Evolutionary conservation across 2,113 vertebrate genomes (phyloP).

Genomic region (Channa argus): DNA sequence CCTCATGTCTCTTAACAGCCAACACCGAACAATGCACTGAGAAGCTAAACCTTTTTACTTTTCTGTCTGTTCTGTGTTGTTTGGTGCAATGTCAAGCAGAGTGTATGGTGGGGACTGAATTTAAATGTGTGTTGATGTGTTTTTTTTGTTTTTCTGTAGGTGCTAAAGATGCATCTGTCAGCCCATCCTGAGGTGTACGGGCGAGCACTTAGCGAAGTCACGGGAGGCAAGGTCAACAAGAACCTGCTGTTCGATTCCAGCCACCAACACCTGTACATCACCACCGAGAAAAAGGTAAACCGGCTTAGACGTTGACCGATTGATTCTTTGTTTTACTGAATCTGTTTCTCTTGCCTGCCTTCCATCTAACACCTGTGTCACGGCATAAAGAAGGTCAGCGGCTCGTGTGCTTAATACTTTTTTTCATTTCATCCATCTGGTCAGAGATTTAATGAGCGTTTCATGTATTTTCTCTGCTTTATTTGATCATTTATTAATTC

Average conservation of each 20-base stretch:
- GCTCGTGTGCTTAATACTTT: conserved; percentile 13
- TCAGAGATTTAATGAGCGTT: conserved; percentile 26
- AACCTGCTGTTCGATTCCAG: conserved; percentile 88
- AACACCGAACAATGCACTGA: too few relatives aligned
- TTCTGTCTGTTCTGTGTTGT: not conserved
- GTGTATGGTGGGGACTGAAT: not conserved
- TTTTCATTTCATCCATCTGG: conserved; percentile 40
- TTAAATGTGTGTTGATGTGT: not conserved
- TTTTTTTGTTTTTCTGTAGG: conserved; percentile 33
- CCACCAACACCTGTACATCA: conserved; percentile 87
- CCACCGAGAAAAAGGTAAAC: conserved; percentile 91
- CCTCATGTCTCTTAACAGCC: too few relatives aligned
- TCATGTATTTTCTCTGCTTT: conserved; percentile 45
- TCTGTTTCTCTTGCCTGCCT: conserved; percentile 20
- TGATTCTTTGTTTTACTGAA: conserved; percentile 41
- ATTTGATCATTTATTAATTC: conserved; percentile 67
- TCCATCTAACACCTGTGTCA: conserved; percentile 1
- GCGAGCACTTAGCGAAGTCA: conserved; percentile 78
- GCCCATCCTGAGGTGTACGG: conserved; percentile 80
- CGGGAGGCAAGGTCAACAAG: conserved; percentile 88
- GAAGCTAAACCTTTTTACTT: not conserved
- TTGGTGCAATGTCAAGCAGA: too few relatives aligned
- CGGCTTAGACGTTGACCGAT: conserved; percentile 11
- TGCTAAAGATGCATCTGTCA: conserved; percentile 87
- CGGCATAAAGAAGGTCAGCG: conserved; percentile 40